Base-by-base conservation (phyloP, 2,888 invertebrate genomes). In the Salpingus planirostris region DNA sequence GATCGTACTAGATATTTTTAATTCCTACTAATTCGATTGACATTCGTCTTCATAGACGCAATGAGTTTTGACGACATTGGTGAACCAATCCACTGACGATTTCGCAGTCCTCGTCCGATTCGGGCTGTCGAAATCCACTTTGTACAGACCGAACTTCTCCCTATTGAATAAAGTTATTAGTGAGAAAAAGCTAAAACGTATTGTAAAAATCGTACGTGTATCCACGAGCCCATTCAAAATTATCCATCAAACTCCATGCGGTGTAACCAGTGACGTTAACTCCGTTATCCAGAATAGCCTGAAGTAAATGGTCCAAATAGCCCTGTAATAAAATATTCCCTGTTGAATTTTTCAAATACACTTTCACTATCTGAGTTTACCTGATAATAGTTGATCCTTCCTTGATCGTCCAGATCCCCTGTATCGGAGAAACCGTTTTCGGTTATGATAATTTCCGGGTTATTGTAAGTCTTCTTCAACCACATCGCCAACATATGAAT, bases 121-220 rank as follows among this genome's bases (percentile, higher is more conserved):
- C 0, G 70, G 65, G 43, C 71, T 72, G 1, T 62, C 54, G 51
- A 77, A 78, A 52, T 84, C 73, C 1, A 83, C 78, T 47, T 72
- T 65, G 43, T 74, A 76, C 1, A 83, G 46, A 3, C 84, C 83
- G 56, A 78, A 83, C 50, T 67, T 71, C 42, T 69, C 67, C 6
- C 77, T 78, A 18, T 18, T 18, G 18, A 18, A 18, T 5, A 8
- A 6, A 18, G 18, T 5, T 18, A 18, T 18, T 18, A n/a, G n/a
- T n/a, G n/a, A n/a, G n/a, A n/a, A n/a, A n/a, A n/a, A n/a, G n/a
- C n/a, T n/a, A n/a, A n/a, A n/a, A n/a, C n/a, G n/a, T n/a, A n/a
- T n/a, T 10, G 10, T 11, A n/a, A 11, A 12, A 18, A 21, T 18
- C 76, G 74, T 51, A 59, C 57, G 39, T 43, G 33, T 54, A 58